A percentile compares a stretch with the other conserved stretches of the same genome.
Conservation (phyloP, 2,888 invertebrate species). For the Sarcophaga variegata region DNA sequence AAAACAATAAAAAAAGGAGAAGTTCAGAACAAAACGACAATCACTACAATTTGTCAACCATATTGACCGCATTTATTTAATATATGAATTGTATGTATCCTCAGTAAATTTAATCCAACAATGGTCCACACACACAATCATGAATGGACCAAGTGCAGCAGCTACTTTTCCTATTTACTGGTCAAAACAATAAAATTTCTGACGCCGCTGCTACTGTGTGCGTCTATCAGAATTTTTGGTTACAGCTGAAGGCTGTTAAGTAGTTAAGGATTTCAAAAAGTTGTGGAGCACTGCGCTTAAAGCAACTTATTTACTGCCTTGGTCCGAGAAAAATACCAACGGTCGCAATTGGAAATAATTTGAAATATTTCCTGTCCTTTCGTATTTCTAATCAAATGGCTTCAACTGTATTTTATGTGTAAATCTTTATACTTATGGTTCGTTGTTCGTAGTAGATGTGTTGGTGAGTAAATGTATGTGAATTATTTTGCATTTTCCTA, state of each 20-base stretch:
- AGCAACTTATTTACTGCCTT: too few species aligned
- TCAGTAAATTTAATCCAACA: constrained; percentile 19
- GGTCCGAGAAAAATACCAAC: too few species aligned
- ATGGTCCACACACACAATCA: background rate
- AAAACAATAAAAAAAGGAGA: background rate
- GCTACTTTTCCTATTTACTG: constrained; percentile 50
- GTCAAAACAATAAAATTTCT: constrained; percentile 58
- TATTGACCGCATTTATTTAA: constrained; percentile 73
- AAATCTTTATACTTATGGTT: too few species aligned
- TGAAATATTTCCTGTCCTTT: too few species aligned
- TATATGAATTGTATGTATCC: constrained; percentile 64
- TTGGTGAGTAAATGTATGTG: background rate
- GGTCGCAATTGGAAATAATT: too few species aligned
- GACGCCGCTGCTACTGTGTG: background rate
- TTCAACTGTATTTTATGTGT: too few species aligned
- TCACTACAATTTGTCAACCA: constrained; percentile 78
- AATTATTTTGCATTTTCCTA: background rate
- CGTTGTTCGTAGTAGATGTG: background rate
- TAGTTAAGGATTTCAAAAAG: background rate
- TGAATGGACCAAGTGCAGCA: background rate
- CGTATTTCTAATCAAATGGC: too few species aligned
- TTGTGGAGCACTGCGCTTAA: too few species aligned
- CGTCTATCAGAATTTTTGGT: background rate
- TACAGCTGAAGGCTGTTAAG: background rate
- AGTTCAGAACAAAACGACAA: constrained; percentile 19